A percentile compares a stretch with the other conserved stretches of the same genome.
These are phyloP conservation scores for Spheniscus mendiculus DNA, from an alignment of 2,113 vertebrate species.

Conservation along the genomic window DNA sequence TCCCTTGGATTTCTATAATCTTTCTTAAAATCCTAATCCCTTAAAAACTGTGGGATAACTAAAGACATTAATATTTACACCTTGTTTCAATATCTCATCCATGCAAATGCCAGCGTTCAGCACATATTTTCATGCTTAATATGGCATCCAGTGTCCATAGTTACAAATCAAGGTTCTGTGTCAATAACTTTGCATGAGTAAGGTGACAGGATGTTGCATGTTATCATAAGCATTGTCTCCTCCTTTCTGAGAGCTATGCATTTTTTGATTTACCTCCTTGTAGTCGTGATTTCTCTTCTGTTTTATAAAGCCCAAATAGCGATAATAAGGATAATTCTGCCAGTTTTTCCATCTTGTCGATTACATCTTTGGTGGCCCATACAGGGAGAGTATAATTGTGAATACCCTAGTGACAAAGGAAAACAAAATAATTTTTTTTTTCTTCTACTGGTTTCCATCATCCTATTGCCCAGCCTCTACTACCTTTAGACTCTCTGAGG, in stretches of 20 bases:
- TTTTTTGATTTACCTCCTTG: conserved; percentile 82
- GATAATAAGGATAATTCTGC: conserved; percentile 79
- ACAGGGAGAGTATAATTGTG: conserved; percentile 84
- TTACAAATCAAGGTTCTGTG: neutral
- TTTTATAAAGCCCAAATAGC: conserved; percentile 79
- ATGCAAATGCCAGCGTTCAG: neutral
- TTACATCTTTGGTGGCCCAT: conserved; percentile 81
- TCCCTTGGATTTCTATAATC: neutral
- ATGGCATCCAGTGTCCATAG: neutral
- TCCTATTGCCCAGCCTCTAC: neutral
- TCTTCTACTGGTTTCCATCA: neutral
- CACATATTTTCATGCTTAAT: neutral
- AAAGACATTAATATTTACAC: neutral
- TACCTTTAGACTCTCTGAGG: neutral
- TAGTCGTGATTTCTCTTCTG: conserved; percentile 84
- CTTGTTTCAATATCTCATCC: neutral
- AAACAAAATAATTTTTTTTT: neutral
- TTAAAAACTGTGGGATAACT: neutral
- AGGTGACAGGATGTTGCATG: neutral
- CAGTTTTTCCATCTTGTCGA: conserved; percentile 78
- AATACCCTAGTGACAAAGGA: conserved; percentile 65
- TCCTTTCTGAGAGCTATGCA: neutral
- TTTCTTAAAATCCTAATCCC: neutral
- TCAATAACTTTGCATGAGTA: neutral
- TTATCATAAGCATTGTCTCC: neutral